Conservation (phyloP, 2,888 invertebrate genomes). For the Imbricaverruca yamaguchii region DNA sequence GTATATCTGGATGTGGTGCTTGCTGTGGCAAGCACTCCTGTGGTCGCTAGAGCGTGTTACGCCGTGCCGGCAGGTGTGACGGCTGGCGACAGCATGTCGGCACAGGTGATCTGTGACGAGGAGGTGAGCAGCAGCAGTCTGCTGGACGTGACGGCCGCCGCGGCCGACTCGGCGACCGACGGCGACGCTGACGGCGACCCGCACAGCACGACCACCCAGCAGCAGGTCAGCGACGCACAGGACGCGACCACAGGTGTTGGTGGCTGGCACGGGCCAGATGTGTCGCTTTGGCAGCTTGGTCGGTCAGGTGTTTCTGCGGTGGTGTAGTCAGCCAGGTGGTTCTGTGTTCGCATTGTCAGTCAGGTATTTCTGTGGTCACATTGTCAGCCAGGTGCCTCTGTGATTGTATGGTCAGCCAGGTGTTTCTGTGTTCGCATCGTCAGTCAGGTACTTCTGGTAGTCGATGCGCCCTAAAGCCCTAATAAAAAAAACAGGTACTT, state of each 20-base stretch:
- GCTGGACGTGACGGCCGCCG: neutral
- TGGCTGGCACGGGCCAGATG: neutral
- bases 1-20: too few species aligned
- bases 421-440: too few species aligned
- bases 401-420: too few species aligned
- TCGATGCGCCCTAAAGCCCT: too few species aligned
- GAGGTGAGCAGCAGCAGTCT: conserved; percentile 6
- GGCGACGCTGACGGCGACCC: neutral
- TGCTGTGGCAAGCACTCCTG: too few species aligned
- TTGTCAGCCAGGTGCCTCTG: too few species aligned
- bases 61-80: neutral
- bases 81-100: neutral
- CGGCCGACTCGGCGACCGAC: neutral
- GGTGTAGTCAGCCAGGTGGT: too few species aligned
- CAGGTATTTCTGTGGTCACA: too few species aligned
- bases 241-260: neutral
- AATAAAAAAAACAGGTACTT: too few species aligned
- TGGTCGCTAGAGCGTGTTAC: too few species aligned
- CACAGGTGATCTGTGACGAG: neutral
- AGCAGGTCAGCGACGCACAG: neutral
- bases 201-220: neutral
- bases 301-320: neutral
- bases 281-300: neutral
- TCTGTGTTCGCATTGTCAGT: too few species aligned
- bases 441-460: too few species aligned